A percentile compares a stretch with the other conserved stretches of the same genome.
Evolutionary conservation across 2,888 invertebrate species (phyloP).

Genomic region (Tinea semifulvella): DNA sequence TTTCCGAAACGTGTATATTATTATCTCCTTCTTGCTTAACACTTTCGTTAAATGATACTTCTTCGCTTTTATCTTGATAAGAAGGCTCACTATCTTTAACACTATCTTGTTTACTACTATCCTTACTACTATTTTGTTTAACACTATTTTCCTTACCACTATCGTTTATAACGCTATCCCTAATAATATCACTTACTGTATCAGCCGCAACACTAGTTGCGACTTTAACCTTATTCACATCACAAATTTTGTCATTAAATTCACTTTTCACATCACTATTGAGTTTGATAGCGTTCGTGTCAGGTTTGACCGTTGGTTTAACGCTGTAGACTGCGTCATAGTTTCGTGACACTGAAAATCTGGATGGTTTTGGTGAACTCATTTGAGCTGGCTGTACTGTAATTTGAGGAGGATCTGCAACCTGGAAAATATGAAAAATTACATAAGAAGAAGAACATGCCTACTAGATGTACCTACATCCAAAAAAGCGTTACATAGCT

Average conservation of each 20-base stretch:
- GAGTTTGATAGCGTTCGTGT: too few species aligned
- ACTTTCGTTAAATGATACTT: conserved; percentile 33
- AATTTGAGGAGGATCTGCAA: conserved; percentile 46
- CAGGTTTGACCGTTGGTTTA: too few species aligned
- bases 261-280: too few species aligned
- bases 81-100: conserved; percentile 16
- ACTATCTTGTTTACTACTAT: conserved; percentile 14
- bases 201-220: conserved; percentile 20
- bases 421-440: conserved; percentile 28
- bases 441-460: too few species aligned
- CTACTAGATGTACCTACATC: too few species aligned
- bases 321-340: conserved; percentile 45
- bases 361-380: conserved; percentile 60
- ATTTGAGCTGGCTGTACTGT: conserved; percentile 67
- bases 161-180: conserved; percentile 12
- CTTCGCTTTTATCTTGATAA: conserved; percentile 30
- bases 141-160: conserved; percentile 16
- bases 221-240: too few species aligned
- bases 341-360: conserved; percentile 57
- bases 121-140: too few species aligned
- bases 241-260: too few species aligned
- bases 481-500: too few species aligned
- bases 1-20: conserved; percentile 32
- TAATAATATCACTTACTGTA: conserved; percentile 18
- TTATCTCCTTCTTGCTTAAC: conserved; percentile 25